A percentile compares a stretch with the other conserved stretches of the same genome.
Conservation (phyloP, 2,113 vertebrate genomes). For the Ellobius talpinus region DNA sequence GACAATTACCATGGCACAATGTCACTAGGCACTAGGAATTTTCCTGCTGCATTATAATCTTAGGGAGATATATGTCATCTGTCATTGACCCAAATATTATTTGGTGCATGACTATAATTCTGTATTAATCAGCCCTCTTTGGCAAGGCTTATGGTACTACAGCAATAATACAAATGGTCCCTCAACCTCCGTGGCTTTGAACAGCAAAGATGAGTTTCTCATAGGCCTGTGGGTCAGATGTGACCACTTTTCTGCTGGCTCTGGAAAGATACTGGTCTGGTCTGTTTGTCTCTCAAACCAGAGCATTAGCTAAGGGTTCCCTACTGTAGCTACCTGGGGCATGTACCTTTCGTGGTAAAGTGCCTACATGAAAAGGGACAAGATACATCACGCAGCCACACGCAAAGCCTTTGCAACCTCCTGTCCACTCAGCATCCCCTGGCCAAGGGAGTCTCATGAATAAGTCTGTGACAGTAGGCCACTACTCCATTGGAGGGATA, state of each 20-base stretch:
- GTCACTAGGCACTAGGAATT: not conserved
- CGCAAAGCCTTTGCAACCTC: not conserved
- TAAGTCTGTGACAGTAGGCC: no score
- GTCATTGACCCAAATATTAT: not conserved
- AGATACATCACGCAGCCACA: fast-evolving
- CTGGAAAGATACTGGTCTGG: not conserved
- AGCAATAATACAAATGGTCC: not conserved
- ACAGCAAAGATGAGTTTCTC: not conserved
- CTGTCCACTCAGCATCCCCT: fast-evolving
- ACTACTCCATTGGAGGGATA: no score
- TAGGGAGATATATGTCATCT: not conserved
- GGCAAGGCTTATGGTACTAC: not conserved
- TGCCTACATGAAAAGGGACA: no score
- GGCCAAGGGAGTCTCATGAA: not conserved
- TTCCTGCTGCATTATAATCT: not conserved
- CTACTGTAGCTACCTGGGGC: not conserved
- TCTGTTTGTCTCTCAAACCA: not conserved
- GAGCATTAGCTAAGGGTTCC: not conserved
- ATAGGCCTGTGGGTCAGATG: fast-evolving
- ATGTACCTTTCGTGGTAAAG: fast-evolving
- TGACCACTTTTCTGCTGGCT: not conserved
- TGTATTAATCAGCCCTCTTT: not conserved
- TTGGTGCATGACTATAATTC: not conserved
- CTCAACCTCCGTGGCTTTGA: no score
- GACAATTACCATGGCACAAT: not conserved